Evolutionary conservation across 1,140 invertebrate species (phyloP), one percentile per base, ranked within the genome.

Genomic region (Sminthurinus signatus): DNA sequence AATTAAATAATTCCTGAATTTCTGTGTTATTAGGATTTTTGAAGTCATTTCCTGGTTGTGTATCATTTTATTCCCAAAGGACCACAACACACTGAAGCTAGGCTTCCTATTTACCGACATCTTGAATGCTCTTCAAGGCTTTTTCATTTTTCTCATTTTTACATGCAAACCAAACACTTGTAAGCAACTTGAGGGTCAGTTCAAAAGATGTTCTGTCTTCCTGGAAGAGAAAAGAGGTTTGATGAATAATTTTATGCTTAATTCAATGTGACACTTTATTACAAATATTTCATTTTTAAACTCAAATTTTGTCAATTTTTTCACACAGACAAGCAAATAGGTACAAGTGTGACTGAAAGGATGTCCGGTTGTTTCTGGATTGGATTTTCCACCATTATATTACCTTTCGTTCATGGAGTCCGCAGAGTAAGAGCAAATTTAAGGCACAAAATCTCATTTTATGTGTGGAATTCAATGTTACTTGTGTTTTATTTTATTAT

Each of bases 161-260:
- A 72, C 65, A 23, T 72, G 70, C 56, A 72, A 72, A 28, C 67
- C 64, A 4, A 72, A 72, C 46, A 72, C 70, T 19, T 72, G 70
- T 46, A 65, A 64, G 21, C 70, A 69, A 36, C 54, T 72, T 28
- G 70, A 72, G 51, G 62, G 56, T n/a, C 67, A 72, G 43, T 67
- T 72, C 51, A 69, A 69, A 60, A 69, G 61, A 32, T n/a, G 62
- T 23, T 50, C 67, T 17, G 10, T 52, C 29, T 31, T 19, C 28
- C 31, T 68, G 42, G 46, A 68, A 54, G 55, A 64, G 25, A 63
- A 56, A 25, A 27, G 59, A 60, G 62, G 67, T 68, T 62, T 5
- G 46, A 12, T 23, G 10, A 42, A 42, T 42, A 42, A 42, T 12
- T 42, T 42, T n/a, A n/a, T n/a, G n/a, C n/a, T n/a, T n/a, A n/a